Base-by-base conservation (phyloP, 2,888 invertebrate species). In the Lithodes maja region DNA sequence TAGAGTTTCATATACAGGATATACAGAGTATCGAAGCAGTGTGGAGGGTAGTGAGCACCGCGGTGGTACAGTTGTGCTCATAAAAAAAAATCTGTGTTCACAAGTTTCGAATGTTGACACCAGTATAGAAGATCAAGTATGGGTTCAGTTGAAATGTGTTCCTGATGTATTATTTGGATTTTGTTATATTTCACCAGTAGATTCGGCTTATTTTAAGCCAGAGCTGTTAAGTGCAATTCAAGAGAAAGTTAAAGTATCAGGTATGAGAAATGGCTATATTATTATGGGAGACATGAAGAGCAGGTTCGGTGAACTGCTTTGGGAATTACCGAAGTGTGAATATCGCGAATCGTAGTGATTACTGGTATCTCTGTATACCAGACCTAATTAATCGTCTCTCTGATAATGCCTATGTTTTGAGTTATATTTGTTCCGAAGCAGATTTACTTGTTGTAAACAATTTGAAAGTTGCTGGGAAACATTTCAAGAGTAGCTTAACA, bases 391-490 rank as follows among this genome's bases (percentile, higher is more conserved):
- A 68, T 15, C 71, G n/a, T 83, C 77, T 3, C 33, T 9, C 90
- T 90, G 91, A 74, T 89, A 91, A 71, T 90, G 91, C 12, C 2
- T 53, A 9, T 82, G 86, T 50, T 81, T 91, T 2, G 86, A 84
- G 53, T 61, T 68, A 1, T 75, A 88, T 68, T 90, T 88, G 17
- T 68, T 81, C 61, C 68, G 75, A 12, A 33, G 33, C 33, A 0
- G 33, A 33, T 33, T 33, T 33, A 33, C 33, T 33, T 33, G 33
- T 33, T 33, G 33, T 33, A 33, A 33, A 33, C 33, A 33, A 33
- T 33, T 33, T 33, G 33, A 33, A 33, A 33, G 33, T 33, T 33
- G 33, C 33, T 33, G 33, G 33, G 33, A 33, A 33, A 33, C 33
- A 33, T 33, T 33, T 33, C 33, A 33, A 33, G 33, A 33, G 33